Base-by-base conservation (phyloP, 2,113 vertebrate species). In the Trichomycterus rosablanca region DNA sequence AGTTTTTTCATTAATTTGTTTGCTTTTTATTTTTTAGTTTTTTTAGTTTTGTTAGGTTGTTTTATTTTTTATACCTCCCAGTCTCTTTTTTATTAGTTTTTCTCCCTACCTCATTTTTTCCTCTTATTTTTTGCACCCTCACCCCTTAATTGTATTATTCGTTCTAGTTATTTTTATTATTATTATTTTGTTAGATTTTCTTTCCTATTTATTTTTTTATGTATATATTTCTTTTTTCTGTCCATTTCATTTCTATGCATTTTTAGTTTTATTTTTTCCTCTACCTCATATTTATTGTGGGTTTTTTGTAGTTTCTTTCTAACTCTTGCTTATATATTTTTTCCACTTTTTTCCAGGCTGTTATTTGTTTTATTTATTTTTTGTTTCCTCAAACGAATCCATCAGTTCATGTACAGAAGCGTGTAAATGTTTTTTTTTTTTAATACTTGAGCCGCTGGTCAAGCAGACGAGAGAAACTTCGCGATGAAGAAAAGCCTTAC, bases 341-440 rank as follows among this genome's bases (percentile, higher is more conserved):
- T 87, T 87, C 50, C 76, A 78, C 74, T 40, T 40, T 40, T 40
- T 5, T 40, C n/a, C 9, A 1, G 9, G 10, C 10, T 34, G 10
- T 34, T 34, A 34, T 5, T 34, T n/a, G n/a, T 40, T 40, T 40
- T n/a, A 40, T 40, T 40, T 40, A 40, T 40, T 40, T 40, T 1
- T 12, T n/a, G 78, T 83, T 71, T 81, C 76, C 80, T 83, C 76
- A 71, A 80, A 89, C n/a, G n/a, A 89, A 90, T 76, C 81, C 73
- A 76, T 79, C 71, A 67, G 61, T 72, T 83, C 82, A 92, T 98
- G 93, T 98, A 98, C 87, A 98, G 97, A 97, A 75, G 89, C 90
- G 91, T 98, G 94, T 98, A 97, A 96, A 97, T 97, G 91, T 92
- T 92, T 95, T 97, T 93, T 95, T 92, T 92, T 95, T 97, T 93